Evolutionary conservation across 2,888 invertebrate species (phyloP).

Genomic region (Brachynemurus nebulosus): DNA sequence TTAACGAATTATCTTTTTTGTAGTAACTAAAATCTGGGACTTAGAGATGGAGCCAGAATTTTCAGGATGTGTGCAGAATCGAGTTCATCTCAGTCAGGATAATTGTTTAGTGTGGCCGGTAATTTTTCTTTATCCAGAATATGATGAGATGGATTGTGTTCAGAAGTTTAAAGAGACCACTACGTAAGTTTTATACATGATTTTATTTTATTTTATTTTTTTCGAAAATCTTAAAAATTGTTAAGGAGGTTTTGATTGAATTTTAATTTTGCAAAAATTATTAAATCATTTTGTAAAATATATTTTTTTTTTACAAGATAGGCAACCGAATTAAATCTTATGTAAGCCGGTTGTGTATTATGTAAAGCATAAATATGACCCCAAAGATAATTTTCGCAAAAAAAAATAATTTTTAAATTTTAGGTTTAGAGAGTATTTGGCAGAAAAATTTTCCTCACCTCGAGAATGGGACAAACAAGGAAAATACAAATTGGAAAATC

Average conservation of each 20-base stretch:
- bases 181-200: constrained; percentile 33
- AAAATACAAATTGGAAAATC: constrained; percentile 43
- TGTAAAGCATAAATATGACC: too few relatives aligned
- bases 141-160: constrained; percentile 74
- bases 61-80: constrained; percentile 46
- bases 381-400: too few relatives aligned
- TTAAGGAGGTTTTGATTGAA: too few relatives aligned
- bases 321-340: too few relatives aligned
- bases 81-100: constrained; percentile 47
- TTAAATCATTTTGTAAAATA: too few relatives aligned
- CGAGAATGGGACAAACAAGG: constrained; percentile 56
- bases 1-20: too few relatives aligned
- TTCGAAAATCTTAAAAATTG: too few relatives aligned
- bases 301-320: too few relatives aligned
- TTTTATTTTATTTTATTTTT: too few relatives aligned
- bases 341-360: too few relatives aligned
- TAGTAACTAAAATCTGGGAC: constrained; percentile 27
- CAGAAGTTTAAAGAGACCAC: constrained; percentile 64
- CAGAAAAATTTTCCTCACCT: constrained; percentile 49
- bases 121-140: constrained; percentile 78
- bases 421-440: constrained; percentile 46
- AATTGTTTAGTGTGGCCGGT: constrained; percentile 71
- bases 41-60: constrained; percentile 44
- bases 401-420: constrained; percentile 13
- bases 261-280: too few relatives aligned